Base-by-base conservation (phyloP, 2,113 vertebrate species). In the Sprattus sprattus region DNA sequence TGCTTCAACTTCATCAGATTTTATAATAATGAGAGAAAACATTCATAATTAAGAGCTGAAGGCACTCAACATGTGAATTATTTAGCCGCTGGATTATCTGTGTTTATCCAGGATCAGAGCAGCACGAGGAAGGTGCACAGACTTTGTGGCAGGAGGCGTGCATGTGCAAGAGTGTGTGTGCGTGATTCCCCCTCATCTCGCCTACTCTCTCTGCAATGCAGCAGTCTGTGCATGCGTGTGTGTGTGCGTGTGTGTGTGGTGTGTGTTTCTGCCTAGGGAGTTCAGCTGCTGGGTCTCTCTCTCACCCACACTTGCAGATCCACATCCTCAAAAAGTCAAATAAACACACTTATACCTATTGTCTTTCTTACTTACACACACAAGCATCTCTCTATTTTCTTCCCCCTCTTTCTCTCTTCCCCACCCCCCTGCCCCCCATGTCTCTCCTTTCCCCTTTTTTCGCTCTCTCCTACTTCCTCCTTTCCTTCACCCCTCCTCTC, bases 141-240 rank as follows among this genome's bases (percentile, higher is more conserved):
- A 81, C 46, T 89, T 87, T 64, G 83, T 75, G 52, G 71, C 60
- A 46, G 60, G 32, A 81, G 45, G 45, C 67, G 25, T n/a, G 25
- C 18, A 44, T 84, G 57, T 45, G 54, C 45, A n/a, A 9, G 87
- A 67, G 52, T 71, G 82, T 85, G 57, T 87, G 84, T 78, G 67
- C 49, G 60, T 60, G 49, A 22, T 28, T 82, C 32, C 52, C 10
- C 9, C 64, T 67, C 87, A 88, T 57, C 87, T 83, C 45, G 60
- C 28, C 64, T 88, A 49, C 86, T 85, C 20, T 52, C 89, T 88
- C 91, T 90, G 91, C 91, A 92, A 88, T 92, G 91, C 91, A 90
- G 91, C 85, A 90, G 87, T 87, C 22, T 67, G 64, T 25, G 8
- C 22, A 9, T 67, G 64, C 10, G n/a, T 67, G n/a, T 28, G 64